Conservation (phyloP, 1,140 invertebrate species). For the Drosophila suzukii region DNA sequence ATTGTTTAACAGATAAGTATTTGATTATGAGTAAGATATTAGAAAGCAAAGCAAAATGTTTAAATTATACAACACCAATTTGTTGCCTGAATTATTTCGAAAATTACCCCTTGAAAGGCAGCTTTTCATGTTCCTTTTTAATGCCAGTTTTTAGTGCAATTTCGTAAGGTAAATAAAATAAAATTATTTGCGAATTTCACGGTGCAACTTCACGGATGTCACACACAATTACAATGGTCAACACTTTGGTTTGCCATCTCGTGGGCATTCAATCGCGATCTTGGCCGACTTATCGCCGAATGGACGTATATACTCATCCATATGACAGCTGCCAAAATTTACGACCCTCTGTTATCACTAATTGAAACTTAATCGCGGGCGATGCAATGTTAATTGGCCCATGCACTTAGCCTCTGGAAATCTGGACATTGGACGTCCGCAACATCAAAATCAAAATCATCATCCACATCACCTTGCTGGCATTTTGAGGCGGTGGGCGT, state of each 20-base stretch:
- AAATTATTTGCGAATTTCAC: constrained; percentile 41
- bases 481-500: constrained; percentile 60
- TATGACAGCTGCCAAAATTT: constrained; percentile 46
- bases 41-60: not conserved
- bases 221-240: constrained; percentile 50
- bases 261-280: constrained; percentile 30
- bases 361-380: constrained; percentile 42
- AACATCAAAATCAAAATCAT: not conserved
- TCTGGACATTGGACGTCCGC: not conserved
- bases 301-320: constrained; percentile 4
- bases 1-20: not conserved
- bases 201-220: constrained; percentile 53
- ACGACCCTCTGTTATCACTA: constrained; percentile 50
- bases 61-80: not conserved
- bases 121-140: not conserved
- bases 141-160: not conserved
- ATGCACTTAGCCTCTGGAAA: constrained; percentile 35
- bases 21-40: not conserved
- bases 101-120: not conserved
- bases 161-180: constrained; percentile 34
- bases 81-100: not conserved
- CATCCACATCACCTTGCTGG: constrained; percentile 50
- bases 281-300: constrained; percentile 50
- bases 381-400: constrained; percentile 36
- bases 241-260: constrained; percentile 18